Base-by-base conservation (phyloP, 2,797 vertebrate species). In the Calcarius lapponicus region DNA sequence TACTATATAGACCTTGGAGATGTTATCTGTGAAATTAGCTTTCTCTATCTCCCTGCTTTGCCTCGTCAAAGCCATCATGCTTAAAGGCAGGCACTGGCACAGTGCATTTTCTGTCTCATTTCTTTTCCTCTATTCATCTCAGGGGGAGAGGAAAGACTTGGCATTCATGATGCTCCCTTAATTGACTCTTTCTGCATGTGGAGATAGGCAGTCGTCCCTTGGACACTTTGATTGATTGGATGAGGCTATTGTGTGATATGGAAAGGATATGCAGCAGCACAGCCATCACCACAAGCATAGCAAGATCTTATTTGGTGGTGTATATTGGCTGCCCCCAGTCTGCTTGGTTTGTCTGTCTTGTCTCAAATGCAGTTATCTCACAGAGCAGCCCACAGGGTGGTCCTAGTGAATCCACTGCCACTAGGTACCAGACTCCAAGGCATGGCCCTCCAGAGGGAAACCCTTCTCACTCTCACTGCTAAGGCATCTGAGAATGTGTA, bases 1-100 rank as follows among this genome's bases (percentile, higher is more conserved):
- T 65, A n/a, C 69, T 86, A 6, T 79, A 38, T 92, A 95, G 91
- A 62, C 74, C 62, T 92, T 94, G 58, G 50, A 84, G 75, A 94
- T 95, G 31, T 91, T 94, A 96, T 94, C 94, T 87, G 45, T 80
- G 90, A 92, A 94, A 96, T 80, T 92, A 84, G 43, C 53, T 92
- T 96, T 93, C 71, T 82, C 71, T 89, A 36, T 96, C 93, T 96
- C 64, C 87, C 40, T 3, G 18, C 80, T 97, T 94, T 88, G 81
- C 84, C 76, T 61, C 64, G 54, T 88, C 6, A 4, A 91, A 71
- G 80, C 58, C 78, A 40, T 92, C 57, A 69, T 67, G 48, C 81
- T 96, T 85, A 94, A 95, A 96, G 80, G 84, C 81, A 85, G 72
- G 32, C 72, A 67, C 32, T 71, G 62, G 69, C 78, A 80, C 36